Evolutionary conservation across 2,797 vertebrate species (phyloP), one percentile per base, ranked within the genome.

Genomic region (Philypnodon macrostomus): DNA sequence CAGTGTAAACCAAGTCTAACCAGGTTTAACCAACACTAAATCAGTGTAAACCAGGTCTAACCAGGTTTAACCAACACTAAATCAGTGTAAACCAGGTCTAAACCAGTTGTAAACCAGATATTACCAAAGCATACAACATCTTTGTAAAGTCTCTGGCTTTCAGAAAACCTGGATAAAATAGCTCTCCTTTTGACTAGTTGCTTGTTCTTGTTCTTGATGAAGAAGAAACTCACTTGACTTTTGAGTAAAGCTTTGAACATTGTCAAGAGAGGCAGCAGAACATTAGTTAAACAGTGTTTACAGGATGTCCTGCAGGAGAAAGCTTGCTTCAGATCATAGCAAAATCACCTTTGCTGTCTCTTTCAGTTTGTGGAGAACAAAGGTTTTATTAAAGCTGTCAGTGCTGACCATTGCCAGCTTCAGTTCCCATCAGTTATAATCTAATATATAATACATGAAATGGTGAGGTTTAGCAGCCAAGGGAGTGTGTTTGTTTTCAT

Each of bases 401-500:
- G 14, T 13, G 19, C 18, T 34, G 47, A 58, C 53, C 53, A 13
- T 37, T 2, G 17, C 6, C 10, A 45, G 44, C 54, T 55, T 17
- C 4, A 47, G 27, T 47, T 56, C 51, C 56, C 32, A 61, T 71
- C 47, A 76, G 30, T 64, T 53, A 37, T 40, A 37, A 49, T 57
- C 46, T 39, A 52, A 46, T 9, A 17, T 57, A 48, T 39, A 52
- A 46, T 9, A 17, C 33, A 21, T 26, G 47, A 44, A 42, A 15
- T 32, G 62, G 44, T 62, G 51, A 53, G 16, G 50, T 36, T 58
- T 19, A 34, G 32, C 14, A 9, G 38, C 18, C 55, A 45, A 30
- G 16, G 42, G 47, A n/a, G 13, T 53, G 50, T 38, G 47, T 56
- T 66, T 69, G 56, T 71, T 71, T 62, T 59, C 55, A 53, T 17